Conservation (phyloP, 92 coral and sea anemone genomes). For the Epizoanthus rinbou region DNA sequence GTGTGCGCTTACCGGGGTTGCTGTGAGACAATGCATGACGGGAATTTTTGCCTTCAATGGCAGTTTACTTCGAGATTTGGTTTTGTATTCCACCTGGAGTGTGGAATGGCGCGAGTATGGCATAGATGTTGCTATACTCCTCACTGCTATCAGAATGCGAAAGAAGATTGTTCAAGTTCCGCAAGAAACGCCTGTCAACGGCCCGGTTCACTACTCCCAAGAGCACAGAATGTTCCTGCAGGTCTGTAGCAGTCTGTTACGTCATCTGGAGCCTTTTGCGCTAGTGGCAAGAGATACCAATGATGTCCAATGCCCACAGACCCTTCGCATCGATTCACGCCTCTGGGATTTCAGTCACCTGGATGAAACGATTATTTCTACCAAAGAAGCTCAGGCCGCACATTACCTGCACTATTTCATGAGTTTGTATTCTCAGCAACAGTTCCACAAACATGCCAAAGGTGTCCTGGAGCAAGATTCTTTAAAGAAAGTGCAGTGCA, state of each 20-base stretch:
- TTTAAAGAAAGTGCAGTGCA: conserved; percentile 12
- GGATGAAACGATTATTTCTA: neutral
- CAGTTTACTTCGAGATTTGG: conserved; percentile 43
- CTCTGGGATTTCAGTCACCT: conserved; percentile 22
- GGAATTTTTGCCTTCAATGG: conserved; percentile 56
- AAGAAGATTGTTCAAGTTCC: conserved; percentile 37
- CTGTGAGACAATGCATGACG: conserved; percentile 57
- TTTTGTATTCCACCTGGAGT: conserved; percentile 34
- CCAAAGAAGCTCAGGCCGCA: neutral
- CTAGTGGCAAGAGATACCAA: neutral
- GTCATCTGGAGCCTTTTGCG: neutral
- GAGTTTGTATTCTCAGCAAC: neutral
- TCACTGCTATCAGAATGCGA: conserved; percentile 42
- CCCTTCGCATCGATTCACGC: neutral
- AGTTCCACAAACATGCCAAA: conserved; percentile 2
- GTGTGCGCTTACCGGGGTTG: conserved; percentile 42
- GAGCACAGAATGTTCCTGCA: conserved; percentile 28
- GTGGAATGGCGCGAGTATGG: conserved; percentile 56
- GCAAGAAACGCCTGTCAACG: conserved; percentile 32
- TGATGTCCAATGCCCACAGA: conserved; percentile 1
- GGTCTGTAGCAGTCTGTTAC: conserved; percentile 18
- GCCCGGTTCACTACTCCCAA: conserved; percentile 20
- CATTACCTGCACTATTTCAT: conserved; percentile 23
- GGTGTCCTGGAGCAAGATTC: neutral
- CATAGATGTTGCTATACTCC: conserved; percentile 47